These are phyloP conservation scores for Agrochola macilenta DNA, from an alignment of 2,888 invertebrate genomes.

Conservation along the genomic window DNA sequence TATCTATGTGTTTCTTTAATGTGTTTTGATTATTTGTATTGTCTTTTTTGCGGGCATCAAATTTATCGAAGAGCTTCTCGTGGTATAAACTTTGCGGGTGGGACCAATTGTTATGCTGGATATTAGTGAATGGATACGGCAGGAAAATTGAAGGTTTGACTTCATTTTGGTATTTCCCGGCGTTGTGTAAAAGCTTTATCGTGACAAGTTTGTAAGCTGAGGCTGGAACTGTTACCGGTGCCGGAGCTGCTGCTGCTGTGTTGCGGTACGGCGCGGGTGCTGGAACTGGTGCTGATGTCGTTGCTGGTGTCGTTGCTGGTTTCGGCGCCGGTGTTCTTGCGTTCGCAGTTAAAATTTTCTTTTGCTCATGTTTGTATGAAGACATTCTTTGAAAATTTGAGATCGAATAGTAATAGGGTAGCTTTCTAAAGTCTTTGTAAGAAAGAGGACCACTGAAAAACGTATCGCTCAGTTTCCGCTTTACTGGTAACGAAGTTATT, in stretches of 20 bases:
- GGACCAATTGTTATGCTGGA: conserved; percentile 67
- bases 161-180: conserved; percentile 54
- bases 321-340: background rate
- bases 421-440: conserved; percentile 71
- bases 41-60: conserved; percentile 64
- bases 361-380: conserved; percentile 73
- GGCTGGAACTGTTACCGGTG: background rate
- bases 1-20: conserved; percentile 53
- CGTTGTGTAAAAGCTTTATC: background rate
- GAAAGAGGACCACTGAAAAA: conserved; percentile 71
- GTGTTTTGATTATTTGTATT: conserved; percentile 51
- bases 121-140: conserved; percentile 79
- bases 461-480: conserved; percentile 33
- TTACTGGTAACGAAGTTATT: background rate
- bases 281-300: background rate
- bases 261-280: background rate
- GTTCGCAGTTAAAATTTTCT: background rate
- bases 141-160: conserved; percentile 71
- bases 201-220: conserved; percentile 1
- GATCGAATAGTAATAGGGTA: conserved; percentile 80
- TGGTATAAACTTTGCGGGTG: conserved; percentile 44
- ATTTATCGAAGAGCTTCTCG: conserved; percentile 62
- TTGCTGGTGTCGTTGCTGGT: no score
- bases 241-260: no score
- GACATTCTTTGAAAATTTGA: conserved; percentile 76